Base-by-base conservation (phyloP, 2,888 invertebrate genomes). In the Campoletis raptor region DNA sequence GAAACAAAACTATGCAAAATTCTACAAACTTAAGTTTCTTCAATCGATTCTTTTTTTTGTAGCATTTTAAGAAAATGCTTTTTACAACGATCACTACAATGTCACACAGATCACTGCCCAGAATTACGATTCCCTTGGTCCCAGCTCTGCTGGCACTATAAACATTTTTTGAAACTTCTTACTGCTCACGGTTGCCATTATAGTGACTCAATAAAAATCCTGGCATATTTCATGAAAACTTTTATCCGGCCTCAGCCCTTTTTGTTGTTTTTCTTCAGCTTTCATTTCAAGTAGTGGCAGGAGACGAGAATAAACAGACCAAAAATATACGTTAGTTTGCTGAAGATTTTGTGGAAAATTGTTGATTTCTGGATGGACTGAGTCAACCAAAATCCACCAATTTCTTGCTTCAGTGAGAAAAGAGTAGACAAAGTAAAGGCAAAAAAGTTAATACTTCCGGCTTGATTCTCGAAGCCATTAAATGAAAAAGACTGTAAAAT, bases 171-270 rank as follows among this genome's bases (percentile, higher is more conserved):
- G 40, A 48, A 15, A 36, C 69, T 72, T 52, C n/a, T 24, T 45
- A n/a, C 70, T 64, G 57, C 30, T 48, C 45, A 52, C n/a, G 40
- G n/a, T 61, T 54, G 24, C 36, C 64, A 24, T n/a, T n/a, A n/a
- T 87, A 88, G 90, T 90, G 90, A 90, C 90, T 89, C 88, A 86
- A 89, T 89, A 89, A 92, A 91, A 93, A 92, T 92, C n/a, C n/a
- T n/a, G 90, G 30, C 90, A 90, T 92, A 90, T 92, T 91, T 30
- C 1, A 91, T 90, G 92, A 91, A 92, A 92, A 92, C 90, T 92
- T 91, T 79, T 70, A 37, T 18, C 67, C 36, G 52, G 45, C 64
- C 42, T 57, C 67, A 66, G 42, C 9, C 40, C 42, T 72, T 54
- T 37, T 21, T 21, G 8, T 24, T 37, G 18, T 30, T 61, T 42